A percentile compares a stretch with the other conserved stretches of the same genome.
Evolutionary conservation across 2,888 invertebrate species (phyloP).

Genomic region (Rhamnusium bicolor): DNA sequence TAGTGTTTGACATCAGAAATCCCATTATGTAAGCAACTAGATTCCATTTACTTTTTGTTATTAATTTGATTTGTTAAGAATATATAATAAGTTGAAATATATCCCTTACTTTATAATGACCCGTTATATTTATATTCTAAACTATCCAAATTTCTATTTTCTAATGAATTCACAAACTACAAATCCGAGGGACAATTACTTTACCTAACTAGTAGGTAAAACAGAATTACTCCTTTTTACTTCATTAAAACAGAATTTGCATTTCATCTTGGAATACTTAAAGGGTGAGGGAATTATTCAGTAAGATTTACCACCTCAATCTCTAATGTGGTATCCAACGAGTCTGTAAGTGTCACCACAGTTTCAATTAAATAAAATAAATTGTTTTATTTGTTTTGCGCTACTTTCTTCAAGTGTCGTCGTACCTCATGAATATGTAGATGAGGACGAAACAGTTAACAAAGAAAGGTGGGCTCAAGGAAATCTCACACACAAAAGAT

Average conservation of each 20-base stretch:
- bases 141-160: too few species aligned
- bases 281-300: neutral
- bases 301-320: neutral
- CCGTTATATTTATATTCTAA: too few species aligned
- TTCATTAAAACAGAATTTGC: neutral
- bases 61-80: too few species aligned
- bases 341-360: slow-evolving; percentile 1
- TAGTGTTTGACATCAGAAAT: too few species aligned
- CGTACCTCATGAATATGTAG: slow-evolving; percentile 23
- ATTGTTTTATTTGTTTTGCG: slow-evolving; percentile 26
- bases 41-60: too few species aligned
- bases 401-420: slow-evolving; percentile 11
- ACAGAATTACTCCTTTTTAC: too few species aligned
- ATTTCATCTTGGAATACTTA: neutral
- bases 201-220: neutral
- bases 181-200: neutral
- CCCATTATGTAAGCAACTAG: too few species aligned
- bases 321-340: neutral
- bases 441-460: slow-evolving; percentile 21
- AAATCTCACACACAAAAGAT: slow-evolving; percentile 28
- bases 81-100: too few species aligned
- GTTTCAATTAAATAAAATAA: slow-evolving; percentile 26
- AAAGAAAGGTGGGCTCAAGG: slow-evolving; percentile 12
- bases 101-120: too few species aligned
- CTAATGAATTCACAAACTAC: too few species aligned